Percentiles rank a stretch among this genome's conserved stretches.
Conservation (phyloP, 2,888 invertebrate species). For the Doris montereyensis region DNA sequence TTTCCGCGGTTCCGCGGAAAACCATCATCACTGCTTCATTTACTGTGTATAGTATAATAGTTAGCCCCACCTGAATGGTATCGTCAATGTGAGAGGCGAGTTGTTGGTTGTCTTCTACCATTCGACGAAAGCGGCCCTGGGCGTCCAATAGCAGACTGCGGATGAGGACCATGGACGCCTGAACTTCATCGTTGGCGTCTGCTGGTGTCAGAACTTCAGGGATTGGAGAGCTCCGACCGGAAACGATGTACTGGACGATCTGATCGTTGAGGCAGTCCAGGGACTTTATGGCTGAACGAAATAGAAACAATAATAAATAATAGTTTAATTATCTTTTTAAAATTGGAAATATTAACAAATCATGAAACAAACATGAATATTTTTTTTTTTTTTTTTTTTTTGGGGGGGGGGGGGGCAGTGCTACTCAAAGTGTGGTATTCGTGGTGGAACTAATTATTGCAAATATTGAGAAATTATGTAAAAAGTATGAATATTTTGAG, state of each 20-base stretch:
- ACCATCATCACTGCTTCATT: too few species aligned
- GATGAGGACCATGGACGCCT: slow-evolving; percentile 89
- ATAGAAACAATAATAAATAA: slow-evolving; percentile 42
- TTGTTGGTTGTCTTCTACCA: slow-evolving; percentile 87
- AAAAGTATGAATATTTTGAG: too few species aligned
- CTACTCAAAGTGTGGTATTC: too few species aligned
- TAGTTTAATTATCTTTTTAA: too few species aligned
- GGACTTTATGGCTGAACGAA: slow-evolving; percentile 73
- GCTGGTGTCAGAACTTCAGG: slow-evolving; percentile 58
- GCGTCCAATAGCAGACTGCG: slow-evolving; percentile 89
- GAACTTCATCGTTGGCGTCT: slow-evolving; percentile 77
- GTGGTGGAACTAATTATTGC: too few species aligned
- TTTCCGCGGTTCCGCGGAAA: too few species aligned
- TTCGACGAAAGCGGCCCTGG: slow-evolving; percentile 86
- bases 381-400: too few species aligned
- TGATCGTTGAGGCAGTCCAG: slow-evolving; percentile 74
- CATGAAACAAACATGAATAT: too few species aligned
- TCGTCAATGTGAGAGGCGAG: slow-evolving; percentile 74
- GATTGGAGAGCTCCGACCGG: slow-evolving; percentile 48
- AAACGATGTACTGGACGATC: slow-evolving; percentile 73
- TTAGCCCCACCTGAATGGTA: slow-evolving; percentile 65
- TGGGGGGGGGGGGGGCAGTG: background rate
- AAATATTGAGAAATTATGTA: too few species aligned
- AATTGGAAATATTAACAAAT: too few species aligned
- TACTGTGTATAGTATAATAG: too few species aligned